Evolutionary conservation across 2,888 invertebrate species (phyloP), one percentile per base, ranked within the genome.

Genomic region (Scaptomyza parva): DNA sequence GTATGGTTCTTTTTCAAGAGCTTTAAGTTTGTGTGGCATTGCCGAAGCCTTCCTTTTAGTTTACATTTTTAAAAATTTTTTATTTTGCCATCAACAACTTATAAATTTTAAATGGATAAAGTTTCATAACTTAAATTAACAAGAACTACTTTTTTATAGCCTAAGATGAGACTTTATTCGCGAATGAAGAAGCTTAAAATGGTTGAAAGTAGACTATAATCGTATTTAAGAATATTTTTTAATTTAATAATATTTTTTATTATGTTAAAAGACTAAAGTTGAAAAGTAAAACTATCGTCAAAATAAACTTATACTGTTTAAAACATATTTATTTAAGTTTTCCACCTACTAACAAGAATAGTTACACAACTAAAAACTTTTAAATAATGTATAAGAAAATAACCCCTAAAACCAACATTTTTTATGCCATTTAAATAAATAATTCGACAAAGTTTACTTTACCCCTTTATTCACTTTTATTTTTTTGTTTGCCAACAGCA

Each of bases 351-450:
- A 9, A 11, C 11, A 7, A 22, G 8, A 7, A 17, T 22, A n/a
- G 20, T 33, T 35, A 35, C 14, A 14, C 33, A 48, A 20, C 30
- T 20, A 1, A n/a, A n/a, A 2, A 11, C 2, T 8, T 24, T 12
- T 26, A 9, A 1, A 26, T 18, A 9, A 14, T 28, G 2, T 7
- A 12, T 18, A 8, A 52, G 20, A 8, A n/a, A 11, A 1, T 28
- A 26, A 17, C 37, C 26, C n/a, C 9, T 11, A n/a, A 14, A 11
- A 14, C 7, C 33, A 35, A 7, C 7, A 48, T 17, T 20, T 22
- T 14, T 14, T 12, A 40, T 40, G 40, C 18, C 18, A 22, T 35
- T 22, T 48, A 48, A 48, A 33, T 48, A 48, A 48, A 14, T 14
- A 48, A 14, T 48, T 35, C 22, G 12, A 14, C 11, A 14, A 11